Evolutionary conservation across 1,140 invertebrate genomes (phyloP).

Genomic region (Drosophila suzukii): DNA sequence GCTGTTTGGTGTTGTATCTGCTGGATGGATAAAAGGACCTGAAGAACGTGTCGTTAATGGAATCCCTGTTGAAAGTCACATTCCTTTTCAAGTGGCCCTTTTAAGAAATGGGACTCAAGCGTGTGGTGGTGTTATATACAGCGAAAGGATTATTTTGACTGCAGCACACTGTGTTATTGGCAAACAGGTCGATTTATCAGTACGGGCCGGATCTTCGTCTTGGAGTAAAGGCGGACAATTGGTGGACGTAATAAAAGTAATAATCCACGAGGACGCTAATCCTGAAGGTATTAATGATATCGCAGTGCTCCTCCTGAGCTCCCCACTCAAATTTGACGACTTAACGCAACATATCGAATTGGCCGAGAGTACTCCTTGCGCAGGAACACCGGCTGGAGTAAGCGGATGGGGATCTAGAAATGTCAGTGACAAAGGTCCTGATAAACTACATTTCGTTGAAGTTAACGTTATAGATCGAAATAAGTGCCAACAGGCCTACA

Average conservation of each 20-base stretch:
- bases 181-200: not conserved
- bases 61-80: rapidly evolving
- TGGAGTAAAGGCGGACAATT: not conserved
- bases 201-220: not conserved
- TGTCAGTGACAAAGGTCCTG: not conserved
- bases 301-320: not conserved
- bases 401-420: not conserved
- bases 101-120: rapidly evolving
- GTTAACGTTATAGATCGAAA: not conserved
- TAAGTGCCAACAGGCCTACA: not conserved
- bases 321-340: not conserved
- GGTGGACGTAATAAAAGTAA: not conserved
- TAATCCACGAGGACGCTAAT: not conserved
- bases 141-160: constrained; percentile 11
- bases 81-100: constrained; percentile 13
- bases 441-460: not conserved
- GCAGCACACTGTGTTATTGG: constrained; percentile 15
- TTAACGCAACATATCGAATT: not conserved
- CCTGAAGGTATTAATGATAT: not conserved
- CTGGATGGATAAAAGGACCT: not conserved
- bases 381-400: not conserved
- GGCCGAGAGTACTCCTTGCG: not conserved
- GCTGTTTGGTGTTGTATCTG: not conserved
- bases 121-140: constrained; percentile 25
- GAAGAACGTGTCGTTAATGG: constrained; percentile 13